Conservation (phyloP, 2,797 vertebrate species). For the Onychomys torridus region DNA sequence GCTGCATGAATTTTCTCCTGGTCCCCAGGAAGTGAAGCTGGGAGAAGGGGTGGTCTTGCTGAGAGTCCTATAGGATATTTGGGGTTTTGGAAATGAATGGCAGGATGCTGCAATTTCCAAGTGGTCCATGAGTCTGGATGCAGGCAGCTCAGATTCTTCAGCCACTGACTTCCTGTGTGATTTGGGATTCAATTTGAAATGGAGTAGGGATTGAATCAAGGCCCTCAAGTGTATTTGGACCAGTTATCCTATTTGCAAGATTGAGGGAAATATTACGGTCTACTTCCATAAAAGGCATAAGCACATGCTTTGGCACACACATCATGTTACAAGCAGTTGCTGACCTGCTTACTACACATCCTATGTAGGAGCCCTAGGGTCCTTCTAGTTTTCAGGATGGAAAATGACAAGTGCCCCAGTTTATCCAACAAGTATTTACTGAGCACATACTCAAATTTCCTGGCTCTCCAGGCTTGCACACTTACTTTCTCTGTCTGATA, state of each 20-base stretch:
- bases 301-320: neutral
- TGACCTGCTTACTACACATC: neutral
- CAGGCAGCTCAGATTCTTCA: neutral
- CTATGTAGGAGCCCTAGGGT: neutral
- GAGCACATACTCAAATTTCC: neutral
- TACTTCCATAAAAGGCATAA: neutral
- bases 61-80: neutral
- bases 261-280: neutral
- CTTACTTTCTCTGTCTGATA: neutral
- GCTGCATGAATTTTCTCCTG: no score
- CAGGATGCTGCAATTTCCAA: neutral
- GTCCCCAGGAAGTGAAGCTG: neutral
- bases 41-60: neutral
- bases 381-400: neutral
- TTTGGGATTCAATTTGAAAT: neutral
- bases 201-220: neutral
- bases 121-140: neutral
- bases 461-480: neutral
- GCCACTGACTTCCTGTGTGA: neutral
- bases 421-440: neutral
- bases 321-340: neutral
- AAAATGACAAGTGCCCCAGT: neutral
- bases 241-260: neutral
- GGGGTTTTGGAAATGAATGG: neutral
- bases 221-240: neutral